Percentiles rank a stretch among this genome's conserved stretches.
Conservation (phyloP, 2,113 vertebrate genomes). For the Serilophus lunatus region DNA sequence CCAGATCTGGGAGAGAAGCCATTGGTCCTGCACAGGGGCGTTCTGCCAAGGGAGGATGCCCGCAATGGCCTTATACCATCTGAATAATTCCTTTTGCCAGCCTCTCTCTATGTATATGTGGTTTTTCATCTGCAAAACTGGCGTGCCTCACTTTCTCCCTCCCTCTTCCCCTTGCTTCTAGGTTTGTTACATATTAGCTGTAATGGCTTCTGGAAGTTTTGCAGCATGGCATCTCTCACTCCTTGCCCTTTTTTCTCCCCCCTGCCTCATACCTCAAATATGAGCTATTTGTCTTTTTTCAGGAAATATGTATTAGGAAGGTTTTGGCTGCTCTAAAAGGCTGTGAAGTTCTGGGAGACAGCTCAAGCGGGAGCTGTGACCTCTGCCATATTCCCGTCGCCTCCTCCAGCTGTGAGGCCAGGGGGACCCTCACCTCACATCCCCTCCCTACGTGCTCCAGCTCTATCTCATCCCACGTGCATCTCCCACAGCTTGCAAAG, state of each 20-base stretch:
- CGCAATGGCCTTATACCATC: rapidly evolving
- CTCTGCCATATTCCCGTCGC: not conserved
- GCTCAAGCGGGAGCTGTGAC: not conserved
- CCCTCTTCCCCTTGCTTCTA: not conserved
- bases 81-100: not conserved
- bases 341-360: not conserved
- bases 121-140: not conserved
- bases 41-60: not conserved
- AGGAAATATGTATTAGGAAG: not conserved
- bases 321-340: not conserved
- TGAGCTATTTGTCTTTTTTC: not conserved
- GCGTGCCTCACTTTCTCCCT: not conserved
- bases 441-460: not conserved
- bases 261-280: not conserved
- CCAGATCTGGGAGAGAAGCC: not conserved
- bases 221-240: not conserved
- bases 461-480: not conserved
- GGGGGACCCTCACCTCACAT: not conserved
- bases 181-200: not conserved
- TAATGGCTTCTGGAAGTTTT: not conserved
- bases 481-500: not conserved
- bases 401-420: rapidly evolving
- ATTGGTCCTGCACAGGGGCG: not conserved
- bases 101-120: rapidly evolving
- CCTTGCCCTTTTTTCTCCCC: not conserved